These are phyloP conservation scores for Brotula barbata DNA, from an alignment of 2,797 vertebrate genomes.

Conservation along the genomic window DNA sequence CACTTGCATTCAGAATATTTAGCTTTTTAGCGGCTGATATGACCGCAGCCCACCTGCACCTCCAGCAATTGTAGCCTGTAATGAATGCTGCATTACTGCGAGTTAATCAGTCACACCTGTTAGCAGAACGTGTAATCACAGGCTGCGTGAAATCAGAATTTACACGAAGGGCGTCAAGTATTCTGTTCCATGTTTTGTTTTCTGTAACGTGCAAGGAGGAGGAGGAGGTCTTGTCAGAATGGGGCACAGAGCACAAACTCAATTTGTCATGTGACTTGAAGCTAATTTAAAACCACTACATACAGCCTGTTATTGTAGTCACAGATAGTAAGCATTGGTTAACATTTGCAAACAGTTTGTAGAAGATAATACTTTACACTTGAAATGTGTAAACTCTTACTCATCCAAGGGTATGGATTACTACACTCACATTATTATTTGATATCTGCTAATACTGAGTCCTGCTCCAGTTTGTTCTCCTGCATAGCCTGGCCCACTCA, in stretches of 20 bases:
- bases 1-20: constrained; percentile 12
- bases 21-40: constrained; percentile 13
- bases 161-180: constrained; percentile 49
- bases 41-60: constrained; percentile 36
- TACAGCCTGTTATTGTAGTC: not conserved
- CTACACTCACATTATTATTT: no score
- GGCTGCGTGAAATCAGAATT: constrained; percentile 66
- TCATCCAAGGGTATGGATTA: no score
- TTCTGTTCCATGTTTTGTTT: constrained; percentile 56
- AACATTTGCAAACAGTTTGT: not conserved
- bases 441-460: no score
- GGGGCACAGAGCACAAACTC: constrained; percentile 10
- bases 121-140: constrained; percentile 63
- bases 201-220: constrained; percentile 2
- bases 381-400: no score
- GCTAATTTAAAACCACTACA: constrained; percentile 34
- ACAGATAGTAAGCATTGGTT: not conserved
- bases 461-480: no score
- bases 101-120: constrained; percentile 69
- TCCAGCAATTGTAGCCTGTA: constrained; percentile 42
- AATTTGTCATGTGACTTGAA: not conserved
- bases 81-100: constrained; percentile 61
- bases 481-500: no score
- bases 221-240: constrained; percentile 16
- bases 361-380: not conserved